These are phyloP conservation scores for Mya arenaria DNA, from an alignment of 1,140 invertebrate species.

Conservation along the genomic window DNA sequence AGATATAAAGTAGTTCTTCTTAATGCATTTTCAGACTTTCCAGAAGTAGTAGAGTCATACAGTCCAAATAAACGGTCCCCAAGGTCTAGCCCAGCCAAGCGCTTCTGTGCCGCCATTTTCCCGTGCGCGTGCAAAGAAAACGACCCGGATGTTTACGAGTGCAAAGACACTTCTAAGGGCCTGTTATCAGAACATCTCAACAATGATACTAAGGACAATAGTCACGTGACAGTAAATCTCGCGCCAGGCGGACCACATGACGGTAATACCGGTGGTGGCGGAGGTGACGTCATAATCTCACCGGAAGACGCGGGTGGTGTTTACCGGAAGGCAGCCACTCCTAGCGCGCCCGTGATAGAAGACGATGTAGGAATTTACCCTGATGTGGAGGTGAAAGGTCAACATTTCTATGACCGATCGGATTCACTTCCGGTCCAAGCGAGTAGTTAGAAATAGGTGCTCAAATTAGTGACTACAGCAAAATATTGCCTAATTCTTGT, in stretches of 20 bases:
- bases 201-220: constrained; percentile 32
- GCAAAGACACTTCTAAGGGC: constrained; percentile 56
- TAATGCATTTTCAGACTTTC: constrained; percentile 1
- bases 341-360: constrained; percentile 63
- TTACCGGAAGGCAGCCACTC: constrained; percentile 48
- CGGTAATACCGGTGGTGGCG: neutral
- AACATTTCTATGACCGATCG: constrained; percentile 48
- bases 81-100: constrained; percentile 26
- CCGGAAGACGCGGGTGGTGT: constrained; percentile 36
- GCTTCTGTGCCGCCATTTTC: constrained; percentile 24
- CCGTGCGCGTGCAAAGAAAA: constrained; percentile 42
- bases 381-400: constrained; percentile 45
- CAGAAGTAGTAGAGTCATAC: constrained; percentile 1
- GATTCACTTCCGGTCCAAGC: constrained; percentile 38
- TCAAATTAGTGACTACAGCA: too few relatives aligned
- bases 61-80: neutral
- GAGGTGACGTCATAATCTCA: neutral
- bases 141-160: constrained; percentile 52
- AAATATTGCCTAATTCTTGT: too few relatives aligned
- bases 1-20: too few relatives aligned
- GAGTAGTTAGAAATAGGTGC: constrained; percentile 48
- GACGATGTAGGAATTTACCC: constrained; percentile 30
- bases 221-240: neutral
- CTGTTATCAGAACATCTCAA: constrained; percentile 26
- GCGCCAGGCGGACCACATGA: neutral